Conservation (phyloP, 2,113 vertebrate species). For the Sylvilagus bachmani region DNA sequence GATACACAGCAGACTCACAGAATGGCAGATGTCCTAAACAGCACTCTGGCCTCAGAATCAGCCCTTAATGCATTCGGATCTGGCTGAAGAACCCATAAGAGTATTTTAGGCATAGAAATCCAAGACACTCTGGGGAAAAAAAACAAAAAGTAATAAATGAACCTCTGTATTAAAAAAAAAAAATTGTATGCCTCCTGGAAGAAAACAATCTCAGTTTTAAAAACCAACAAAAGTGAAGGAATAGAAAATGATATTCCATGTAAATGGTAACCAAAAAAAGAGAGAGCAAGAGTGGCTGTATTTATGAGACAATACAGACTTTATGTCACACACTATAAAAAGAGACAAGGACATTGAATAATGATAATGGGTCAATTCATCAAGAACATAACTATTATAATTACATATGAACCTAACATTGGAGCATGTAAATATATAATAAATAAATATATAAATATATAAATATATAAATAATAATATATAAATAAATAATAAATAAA, state of each 20-base stretch:
- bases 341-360: background rate
- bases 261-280: background rate
- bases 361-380: background rate
- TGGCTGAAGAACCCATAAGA: no score
- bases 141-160: constrained; percentile 94
- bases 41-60: no score
- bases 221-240: background rate
- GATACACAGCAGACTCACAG: no score
- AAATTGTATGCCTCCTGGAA: background rate
- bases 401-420: background rate
- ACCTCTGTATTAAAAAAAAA: constrained; percentile 82
- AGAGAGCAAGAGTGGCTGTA: no score
- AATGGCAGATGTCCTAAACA: no score
- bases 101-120: no score
- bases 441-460: no score
- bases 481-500: background rate
- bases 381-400: background rate
- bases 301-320: background rate
- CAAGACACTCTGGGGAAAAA: constrained; percentile 49
- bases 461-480: background rate
- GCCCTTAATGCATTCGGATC: no score
- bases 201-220: background rate
- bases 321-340: background rate
- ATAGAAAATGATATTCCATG: background rate
- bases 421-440: background rate